Evolutionary conservation across 1,140 invertebrate species (phyloP), one percentile per base, ranked within the genome.

Genomic region (Drosophila virilis): DNA sequence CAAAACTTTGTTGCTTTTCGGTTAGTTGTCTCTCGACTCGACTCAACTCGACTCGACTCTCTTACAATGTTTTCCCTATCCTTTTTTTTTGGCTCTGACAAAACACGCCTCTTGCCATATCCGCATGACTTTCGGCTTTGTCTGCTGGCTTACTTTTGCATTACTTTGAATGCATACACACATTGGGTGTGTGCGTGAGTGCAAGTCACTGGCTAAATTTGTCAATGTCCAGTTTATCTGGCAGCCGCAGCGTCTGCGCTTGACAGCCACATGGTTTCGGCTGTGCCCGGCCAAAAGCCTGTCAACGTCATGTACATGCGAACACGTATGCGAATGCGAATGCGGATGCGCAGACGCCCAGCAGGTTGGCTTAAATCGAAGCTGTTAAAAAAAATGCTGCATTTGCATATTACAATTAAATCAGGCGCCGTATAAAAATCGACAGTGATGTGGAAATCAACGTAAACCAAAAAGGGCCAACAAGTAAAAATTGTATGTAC

Each of bases 401-500:
- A 86, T 88, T 88, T 88, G 79, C 84, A 88, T 88, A 77, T 77
- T 88, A 89, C 83, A 88, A 88, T 88, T 88, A 88, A 89, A 83
- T 86, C 84, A 82, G 81, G 78, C 42, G 42, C 52, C 55, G 68
- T 48, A 57, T 69, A 70, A 50, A 78, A 84, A 80, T 72, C 73
- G 81, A 73, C 77, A 66, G 77, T 80, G 76, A 66, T 74, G 65
- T 57, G 33, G 33, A 85, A 86, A 86, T 86, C 75, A 78, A 72
- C 75, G 79, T 43, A 40, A 62, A 59, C 62, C 22, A 55, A 17
- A 75, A 50, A 60, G 48, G 37, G 46, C 28, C 32, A 57, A 71
- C 64, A 65, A 55, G 17, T 12, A 32, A 28, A 65, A 71, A 64
- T 33, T 8, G 43, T 46, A 9, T 28, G 46, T 12, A n/a, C 8